Evolutionary conservation across 2,113 vertebrate species (phyloP).

Genomic region (Paramormyrops kingsleyae): DNA sequence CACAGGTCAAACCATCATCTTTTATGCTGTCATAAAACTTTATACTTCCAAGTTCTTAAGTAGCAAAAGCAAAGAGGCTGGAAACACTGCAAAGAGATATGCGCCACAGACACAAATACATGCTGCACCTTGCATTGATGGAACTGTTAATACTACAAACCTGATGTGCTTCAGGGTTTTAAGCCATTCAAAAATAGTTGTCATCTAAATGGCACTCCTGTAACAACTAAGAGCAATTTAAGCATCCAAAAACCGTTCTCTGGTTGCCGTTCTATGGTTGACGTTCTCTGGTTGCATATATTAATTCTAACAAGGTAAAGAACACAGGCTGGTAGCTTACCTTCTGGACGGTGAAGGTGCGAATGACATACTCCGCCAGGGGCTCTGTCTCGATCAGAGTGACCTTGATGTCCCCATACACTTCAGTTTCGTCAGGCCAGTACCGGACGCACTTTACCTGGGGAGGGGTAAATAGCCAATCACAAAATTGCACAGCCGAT

Average conservation of each 20-base stretch:
- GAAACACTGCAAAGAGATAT: neutral
- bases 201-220: neutral
- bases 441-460: constrained; percentile 96
- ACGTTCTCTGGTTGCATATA: neutral
- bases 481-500: neutral
- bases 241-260: neutral
- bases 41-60: neutral
- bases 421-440: constrained; percentile 94
- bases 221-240: neutral
- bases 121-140: neutral
- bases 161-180: neutral
- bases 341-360: constrained; percentile 95
- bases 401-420: constrained; percentile 95
- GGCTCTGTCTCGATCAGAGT: constrained; percentile 93
- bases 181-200: neutral
- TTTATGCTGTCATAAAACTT: neutral
- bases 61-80: neutral
- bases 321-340: constrained; percentile 50
- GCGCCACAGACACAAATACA: neutral
- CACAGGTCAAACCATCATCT: neutral
- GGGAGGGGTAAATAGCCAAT: neutral
- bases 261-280: too few relatives aligned
- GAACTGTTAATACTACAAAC: neutral
- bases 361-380: constrained; percentile 88
- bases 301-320: neutral